phyloP scores from a whole-genome alignment of 2,797 vertebrate species.

The Nannoperca australis region DNA sequence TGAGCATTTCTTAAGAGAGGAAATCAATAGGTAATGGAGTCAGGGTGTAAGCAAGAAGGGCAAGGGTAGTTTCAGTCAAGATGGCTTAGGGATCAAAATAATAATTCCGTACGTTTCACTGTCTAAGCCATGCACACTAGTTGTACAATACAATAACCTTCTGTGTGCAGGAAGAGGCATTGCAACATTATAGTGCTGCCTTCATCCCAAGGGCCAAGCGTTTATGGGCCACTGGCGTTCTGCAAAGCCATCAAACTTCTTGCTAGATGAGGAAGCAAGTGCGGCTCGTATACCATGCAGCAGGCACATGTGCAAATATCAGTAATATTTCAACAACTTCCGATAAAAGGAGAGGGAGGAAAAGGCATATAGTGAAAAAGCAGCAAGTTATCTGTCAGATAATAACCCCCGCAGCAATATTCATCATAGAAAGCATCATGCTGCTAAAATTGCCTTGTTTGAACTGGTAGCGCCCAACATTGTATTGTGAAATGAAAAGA shows the following conservation, averaged over 20 bases:
- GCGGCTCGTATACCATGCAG: neutral
- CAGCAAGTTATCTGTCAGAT: slow-evolving; percentile 35
- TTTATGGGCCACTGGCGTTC: slow-evolving; percentile 33
- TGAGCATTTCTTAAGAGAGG: slow-evolving; percentile 69
- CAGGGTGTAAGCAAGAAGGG: slow-evolving; percentile 74
- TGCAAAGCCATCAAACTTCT: slow-evolving; percentile 43
- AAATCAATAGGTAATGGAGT: slow-evolving; percentile 84
- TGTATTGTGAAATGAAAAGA: slow-evolving; percentile 44
- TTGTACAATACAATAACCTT: slow-evolving; percentile 45
- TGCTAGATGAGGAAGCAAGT: slow-evolving; percentile 14
- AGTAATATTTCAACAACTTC: slow-evolving; percentile 44
- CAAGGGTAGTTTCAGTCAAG: slow-evolving; percentile 55
- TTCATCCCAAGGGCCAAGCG: slow-evolving; percentile 12
- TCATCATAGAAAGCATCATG: slow-evolving; percentile 56
- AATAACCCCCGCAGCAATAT: slow-evolving; percentile 65
- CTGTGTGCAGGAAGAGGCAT: slow-evolving; percentile 13
- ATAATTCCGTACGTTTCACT: slow-evolving; percentile 66
- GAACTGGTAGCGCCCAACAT: slow-evolving; percentile 25
- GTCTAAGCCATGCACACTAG: slow-evolving; percentile 32
- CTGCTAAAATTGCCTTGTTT: slow-evolving; percentile 59
- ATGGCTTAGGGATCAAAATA: slow-evolving; percentile 63
- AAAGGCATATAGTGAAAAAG: slow-evolving; percentile 39
- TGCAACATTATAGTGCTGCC: slow-evolving; percentile 31
- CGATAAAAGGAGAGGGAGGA: slow-evolving; percentile 23
- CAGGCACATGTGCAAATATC: slow-evolving; percentile 17